A percentile compares a stretch with the other conserved stretches of the same genome.
Evolutionary conservation across 1,140 invertebrate genomes (phyloP).

Genomic region (Lepidotrigona ventralis): DNA sequence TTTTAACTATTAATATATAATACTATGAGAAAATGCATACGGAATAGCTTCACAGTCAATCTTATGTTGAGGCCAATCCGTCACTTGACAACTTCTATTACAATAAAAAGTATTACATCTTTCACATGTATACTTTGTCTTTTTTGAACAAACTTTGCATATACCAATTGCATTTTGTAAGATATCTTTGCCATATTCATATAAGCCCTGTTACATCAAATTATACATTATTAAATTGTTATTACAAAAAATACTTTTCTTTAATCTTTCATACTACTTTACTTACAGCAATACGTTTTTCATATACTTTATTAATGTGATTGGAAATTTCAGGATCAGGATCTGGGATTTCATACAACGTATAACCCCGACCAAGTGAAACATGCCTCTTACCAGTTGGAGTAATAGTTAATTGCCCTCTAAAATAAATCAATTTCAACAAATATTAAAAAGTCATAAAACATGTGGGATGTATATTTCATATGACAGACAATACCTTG

Average conservation of each 20-base stretch:
- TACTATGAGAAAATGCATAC: conserved; percentile 51
- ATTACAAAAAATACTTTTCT: conserved; percentile 23
- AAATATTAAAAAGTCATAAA: conserved; percentile 4
- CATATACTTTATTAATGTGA: conserved; percentile 59
- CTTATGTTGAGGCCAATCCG: conserved; percentile 72
- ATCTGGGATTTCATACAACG: conserved; percentile 68
- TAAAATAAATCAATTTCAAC: conserved; percentile 47
- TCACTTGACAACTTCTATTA: conserved; percentile 64
- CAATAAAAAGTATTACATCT: conserved; percentile 72
- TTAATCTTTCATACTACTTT: not conserved
- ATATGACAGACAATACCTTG: conserved; percentile 55
- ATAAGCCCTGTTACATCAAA: conserved; percentile 61
- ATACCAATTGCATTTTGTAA: conserved; percentile 48
- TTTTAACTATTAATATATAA: not conserved
- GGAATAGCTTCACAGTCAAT: conserved; percentile 67
- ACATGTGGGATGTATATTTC: not conserved
- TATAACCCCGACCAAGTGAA: conserved; percentile 71
- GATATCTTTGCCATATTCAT: conserved; percentile 64
- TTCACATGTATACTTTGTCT: conserved; percentile 63
- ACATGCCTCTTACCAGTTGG: conserved; percentile 70
- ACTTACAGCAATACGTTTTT: conserved; percentile 65
- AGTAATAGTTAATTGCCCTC: conserved; percentile 64
- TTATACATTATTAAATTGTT: conserved; percentile 2
- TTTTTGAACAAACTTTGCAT: conserved; percentile 65
- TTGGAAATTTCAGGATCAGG: conserved; percentile 53